Conservation (phyloP, 1,140 invertebrate species). For the Musca domestica region DNA sequence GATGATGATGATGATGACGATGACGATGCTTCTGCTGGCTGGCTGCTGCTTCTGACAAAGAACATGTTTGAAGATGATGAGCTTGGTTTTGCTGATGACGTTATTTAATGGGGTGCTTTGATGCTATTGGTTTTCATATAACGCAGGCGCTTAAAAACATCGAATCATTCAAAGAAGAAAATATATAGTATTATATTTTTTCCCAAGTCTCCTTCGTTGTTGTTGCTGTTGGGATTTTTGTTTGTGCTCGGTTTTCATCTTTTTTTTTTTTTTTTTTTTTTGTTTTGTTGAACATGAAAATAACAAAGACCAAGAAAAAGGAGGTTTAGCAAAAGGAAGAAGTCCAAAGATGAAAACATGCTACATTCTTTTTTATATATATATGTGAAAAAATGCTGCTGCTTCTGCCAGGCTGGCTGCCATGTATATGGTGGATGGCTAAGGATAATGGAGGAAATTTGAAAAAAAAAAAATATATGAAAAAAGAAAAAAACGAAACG, state of each 20-base stretch:
- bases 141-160: conserved; percentile 56
- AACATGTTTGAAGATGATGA: conserved; percentile 15
- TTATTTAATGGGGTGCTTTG: conserved; percentile 56
- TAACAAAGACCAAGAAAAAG: background rate
- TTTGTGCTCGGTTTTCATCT: too few relatives aligned
- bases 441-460: too few relatives aligned
- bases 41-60: background rate
- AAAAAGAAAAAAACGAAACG: too few relatives aligned
- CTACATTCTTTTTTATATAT: background rate
- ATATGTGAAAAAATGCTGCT: background rate
- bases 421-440: too few relatives aligned
- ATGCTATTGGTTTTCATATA: conserved; percentile 56
- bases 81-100: conserved; percentile 43
- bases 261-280: background rate
- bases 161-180: conserved; percentile 52
- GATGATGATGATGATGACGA: conserved; percentile 7
- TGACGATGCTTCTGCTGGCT: background rate
- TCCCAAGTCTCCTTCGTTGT: too few relatives aligned
- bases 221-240: conserved; percentile 4
- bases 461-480: too few relatives aligned
- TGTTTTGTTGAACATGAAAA: background rate
- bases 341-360: background rate
- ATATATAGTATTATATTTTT: conserved; percentile 6
- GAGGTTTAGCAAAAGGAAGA: background rate
- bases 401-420: too few relatives aligned